Percentiles rank a stretch among this genome's conserved stretches.
Conservation (phyloP, 2,888 invertebrate species). For the Drosophila greeni region DNA sequence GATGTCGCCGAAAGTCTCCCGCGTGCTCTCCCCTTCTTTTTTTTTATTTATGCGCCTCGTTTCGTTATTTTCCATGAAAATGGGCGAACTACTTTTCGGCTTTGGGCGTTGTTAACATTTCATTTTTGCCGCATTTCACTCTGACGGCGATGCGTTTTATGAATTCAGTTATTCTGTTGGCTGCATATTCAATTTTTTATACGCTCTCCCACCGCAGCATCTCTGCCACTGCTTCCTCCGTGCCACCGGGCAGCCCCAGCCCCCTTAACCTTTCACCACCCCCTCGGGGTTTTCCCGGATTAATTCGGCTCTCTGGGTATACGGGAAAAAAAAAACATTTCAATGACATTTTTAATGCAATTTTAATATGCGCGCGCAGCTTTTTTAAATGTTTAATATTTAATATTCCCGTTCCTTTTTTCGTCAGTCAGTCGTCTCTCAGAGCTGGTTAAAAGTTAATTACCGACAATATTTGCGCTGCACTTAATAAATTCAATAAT, state of each 20-base stretch:
- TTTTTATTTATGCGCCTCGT: conserved; percentile 57
- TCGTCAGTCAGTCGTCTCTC: conserved; percentile 7
- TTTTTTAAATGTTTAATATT: conserved; percentile 67
- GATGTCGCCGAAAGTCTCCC: conserved; percentile 38
- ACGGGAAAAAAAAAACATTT: conserved; percentile 32
- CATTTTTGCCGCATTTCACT: conserved; percentile 46
- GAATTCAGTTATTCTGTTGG: conserved; percentile 38
- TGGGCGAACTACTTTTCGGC: conserved; percentile 62
- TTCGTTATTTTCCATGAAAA: conserved; percentile 43
- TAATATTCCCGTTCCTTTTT: not conserved
- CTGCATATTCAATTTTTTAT: conserved; percentile 59
- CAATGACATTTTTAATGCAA: conserved; percentile 62
- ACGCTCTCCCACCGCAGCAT: conserved; percentile 35
- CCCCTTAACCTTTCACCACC: not conserved
- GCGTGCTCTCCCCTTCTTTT: not conserved
- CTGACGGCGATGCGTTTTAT: conserved; percentile 43
- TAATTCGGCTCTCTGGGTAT: conserved; percentile 44
- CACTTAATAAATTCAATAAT: conserved; percentile 53
- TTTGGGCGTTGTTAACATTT: conserved; percentile 49
- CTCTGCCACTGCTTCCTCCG: conserved; percentile 19
- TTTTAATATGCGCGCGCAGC: conserved; percentile 71
- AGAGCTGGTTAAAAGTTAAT: conserved; percentile 51
- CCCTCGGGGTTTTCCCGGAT: conserved; percentile 34
- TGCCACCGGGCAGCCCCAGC: not conserved
- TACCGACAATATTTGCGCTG: conserved; percentile 48